Conservation (phyloP, 2,113 vertebrate species). For the Boleophthalmus pectinirostris region DNA sequence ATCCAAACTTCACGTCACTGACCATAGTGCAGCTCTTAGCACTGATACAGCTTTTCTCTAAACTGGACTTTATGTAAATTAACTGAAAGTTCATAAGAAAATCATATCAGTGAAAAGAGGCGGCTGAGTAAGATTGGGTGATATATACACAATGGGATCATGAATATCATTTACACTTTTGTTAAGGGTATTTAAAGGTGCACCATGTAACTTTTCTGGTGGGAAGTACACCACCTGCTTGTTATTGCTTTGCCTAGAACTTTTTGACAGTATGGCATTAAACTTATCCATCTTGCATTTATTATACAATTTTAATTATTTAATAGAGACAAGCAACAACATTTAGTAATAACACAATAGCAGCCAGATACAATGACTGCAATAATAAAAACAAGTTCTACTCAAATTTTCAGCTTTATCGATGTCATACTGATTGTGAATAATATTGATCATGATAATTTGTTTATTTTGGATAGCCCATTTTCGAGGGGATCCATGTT, state of each 20-base stretch:
- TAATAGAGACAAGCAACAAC: too few relatives aligned
- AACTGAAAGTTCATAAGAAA: slow-evolving; percentile 5
- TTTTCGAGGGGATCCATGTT: neutral
- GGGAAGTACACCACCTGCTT: too few relatives aligned
- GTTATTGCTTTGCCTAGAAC: too few relatives aligned
- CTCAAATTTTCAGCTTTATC: neutral
- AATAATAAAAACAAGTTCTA: too few relatives aligned
- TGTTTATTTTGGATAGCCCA: too few relatives aligned
- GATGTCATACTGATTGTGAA: neutral
- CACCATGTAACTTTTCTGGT: too few relatives aligned
- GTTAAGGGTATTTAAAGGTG: neutral
- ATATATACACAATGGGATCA: neutral
- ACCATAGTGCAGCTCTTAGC: slow-evolving; percentile 35
- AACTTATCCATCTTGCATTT: too few relatives aligned
- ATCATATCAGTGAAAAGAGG: slow-evolving; percentile 37
- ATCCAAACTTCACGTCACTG: slow-evolving; percentile 24
- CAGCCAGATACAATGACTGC: too few relatives aligned
- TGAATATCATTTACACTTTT: neutral
- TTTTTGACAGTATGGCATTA: too few relatives aligned
- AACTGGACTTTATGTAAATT: slow-evolving; percentile 2
- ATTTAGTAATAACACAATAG: too few relatives aligned
- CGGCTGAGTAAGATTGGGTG: slow-evolving; percentile 20
- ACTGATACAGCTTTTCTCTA: slow-evolving; percentile 19
- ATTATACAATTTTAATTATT: too few relatives aligned
- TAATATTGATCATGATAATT: neutral